A percentile compares a stretch with the other conserved stretches of the same genome.
phyloP scores from a whole-genome alignment of 1,140 invertebrate genomes.

The Drosophila rufa region DNA sequence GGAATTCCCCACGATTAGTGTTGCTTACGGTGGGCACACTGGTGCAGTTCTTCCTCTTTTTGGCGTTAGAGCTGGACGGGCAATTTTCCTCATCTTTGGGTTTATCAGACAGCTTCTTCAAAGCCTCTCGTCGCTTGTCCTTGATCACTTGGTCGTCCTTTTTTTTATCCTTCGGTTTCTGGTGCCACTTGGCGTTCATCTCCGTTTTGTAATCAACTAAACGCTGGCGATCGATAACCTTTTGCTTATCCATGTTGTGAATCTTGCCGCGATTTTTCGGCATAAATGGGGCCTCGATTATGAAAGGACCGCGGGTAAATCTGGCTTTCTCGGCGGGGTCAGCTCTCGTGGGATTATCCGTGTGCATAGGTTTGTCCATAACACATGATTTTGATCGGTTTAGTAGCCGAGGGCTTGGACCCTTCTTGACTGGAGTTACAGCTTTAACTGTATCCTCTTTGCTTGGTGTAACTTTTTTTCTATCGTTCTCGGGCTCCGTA shows the following conservation, averaged over 20 bases:
- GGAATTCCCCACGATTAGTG: slow-evolving; percentile 71
- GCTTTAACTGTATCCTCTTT: not conserved
- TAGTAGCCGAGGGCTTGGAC: slow-evolving; percentile 3
- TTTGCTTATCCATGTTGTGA: not conserved
- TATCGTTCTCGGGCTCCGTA: not conserved
- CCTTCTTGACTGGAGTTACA: not conserved
- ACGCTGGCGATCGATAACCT: slow-evolving; percentile 38
- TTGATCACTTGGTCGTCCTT: slow-evolving; percentile 41
- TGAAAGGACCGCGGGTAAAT: slow-evolving; percentile 15
- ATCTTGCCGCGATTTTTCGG: slow-evolving; percentile 57
- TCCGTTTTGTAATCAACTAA: slow-evolving; percentile 20
- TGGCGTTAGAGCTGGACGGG: not conserved
- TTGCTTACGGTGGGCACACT: slow-evolving; percentile 42
- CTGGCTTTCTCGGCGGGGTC: not conserved
- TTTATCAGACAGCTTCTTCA: slow-evolving; percentile 62
- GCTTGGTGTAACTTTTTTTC: not conserved
- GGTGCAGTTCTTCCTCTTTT: slow-evolving; percentile 32
- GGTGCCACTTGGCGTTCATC: slow-evolving; percentile 6
- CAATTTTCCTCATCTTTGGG: not conserved
- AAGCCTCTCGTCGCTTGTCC: slow-evolving; percentile 60
- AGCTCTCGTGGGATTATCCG: not conserved
- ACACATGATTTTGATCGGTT: slow-evolving; percentile 15
- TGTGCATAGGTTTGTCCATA: not conserved
- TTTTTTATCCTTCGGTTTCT: slow-evolving; percentile 59
- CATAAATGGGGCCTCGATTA: slow-evolving; percentile 63